phyloP scores from a whole-genome alignment of 2,113 vertebrate genomes.

The Papio anubis region DNA sequence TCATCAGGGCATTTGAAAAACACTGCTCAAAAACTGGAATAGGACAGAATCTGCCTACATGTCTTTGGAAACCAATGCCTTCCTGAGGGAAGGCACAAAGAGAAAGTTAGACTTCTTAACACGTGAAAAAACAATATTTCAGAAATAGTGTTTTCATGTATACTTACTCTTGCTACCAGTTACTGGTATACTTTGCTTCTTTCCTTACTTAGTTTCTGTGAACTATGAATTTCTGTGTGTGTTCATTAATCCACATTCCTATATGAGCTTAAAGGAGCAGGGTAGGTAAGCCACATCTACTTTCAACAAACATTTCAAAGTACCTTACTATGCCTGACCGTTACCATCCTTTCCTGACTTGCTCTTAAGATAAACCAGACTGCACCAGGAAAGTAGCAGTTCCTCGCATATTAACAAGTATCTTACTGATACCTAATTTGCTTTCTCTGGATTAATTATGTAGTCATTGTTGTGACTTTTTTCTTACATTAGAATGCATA shows the following conservation, averaged over 20 bases:
- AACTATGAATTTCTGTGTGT: neutral
- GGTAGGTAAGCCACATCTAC: neutral
- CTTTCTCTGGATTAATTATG: neutral
- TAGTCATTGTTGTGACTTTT: neutral
- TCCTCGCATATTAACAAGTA: neutral
- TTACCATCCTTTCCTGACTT: neutral
- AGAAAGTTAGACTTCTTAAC: neutral
- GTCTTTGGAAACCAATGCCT: neutral
- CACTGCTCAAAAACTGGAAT: neutral
- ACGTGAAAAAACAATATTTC: neutral
- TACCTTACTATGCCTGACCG: neutral
- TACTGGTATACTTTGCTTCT: neutral
- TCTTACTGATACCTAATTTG: neutral
- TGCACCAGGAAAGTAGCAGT: neutral
- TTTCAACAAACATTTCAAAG: neutral
- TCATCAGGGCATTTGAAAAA: neutral
- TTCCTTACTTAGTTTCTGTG: neutral
- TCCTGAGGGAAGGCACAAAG: neutral
- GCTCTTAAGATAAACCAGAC: neutral
- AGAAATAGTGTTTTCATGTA: neutral
- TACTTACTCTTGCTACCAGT: neutral
- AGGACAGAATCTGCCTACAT: neutral
- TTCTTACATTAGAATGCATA: neutral
- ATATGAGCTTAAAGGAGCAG: neutral
- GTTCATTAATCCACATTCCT: neutral